Evolutionary conservation across 2,797 vertebrate species (phyloP), one percentile per base, ranked within the genome.

Genomic region (Heliangelus exortis): DNA sequence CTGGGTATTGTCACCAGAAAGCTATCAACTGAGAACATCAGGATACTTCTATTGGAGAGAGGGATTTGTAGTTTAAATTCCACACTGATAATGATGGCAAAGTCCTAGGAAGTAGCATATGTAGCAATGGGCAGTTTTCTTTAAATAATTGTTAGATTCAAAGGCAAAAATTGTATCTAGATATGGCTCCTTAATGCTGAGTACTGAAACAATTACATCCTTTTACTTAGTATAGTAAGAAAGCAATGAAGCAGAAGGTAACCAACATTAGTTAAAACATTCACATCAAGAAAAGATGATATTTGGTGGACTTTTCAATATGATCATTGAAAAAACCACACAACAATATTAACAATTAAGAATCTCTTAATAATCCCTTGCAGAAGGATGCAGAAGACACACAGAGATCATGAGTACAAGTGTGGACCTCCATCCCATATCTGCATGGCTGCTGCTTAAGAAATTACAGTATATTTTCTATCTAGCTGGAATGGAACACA

Each of bases 21-120:
- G 29, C 23, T 54, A 66, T 48, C 19, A 67, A 28, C 26, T 11
- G 31, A 69, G 45, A 73, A 22, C 1, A 0, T 5, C 1, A 0
- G 25, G 57, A 39, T 58, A 18, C 6, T 41, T 41, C 39, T 62
- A 4, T 2, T 31, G 39, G 36, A 73, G 18, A 48, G 10, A 33
- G 33, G 16, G 4, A 39, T 45, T 71, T 84, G 61, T 9, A 20
- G 28, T 29, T 54, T 33, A 23, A 80, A 80, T 36, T 86, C 48
- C 47, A 51, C 19, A 33, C 19, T 41, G 25, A 50, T 26, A 79
- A 58, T 8, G n/a, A 79, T 6, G 1, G 23, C 41, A 43, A 72
- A 80, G 53, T 74, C 34, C 59, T 65, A n/a, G 68, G 18, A 80
- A 61, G 13, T 2, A 33, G 15, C 26, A 47, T 4, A 41, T 0